Percentiles rank a stretch among this genome's conserved stretches.
These are phyloP conservation scores for Noturus placidus DNA, from an alignment of 2,113 vertebrate genomes.

Conservation along the genomic window DNA sequence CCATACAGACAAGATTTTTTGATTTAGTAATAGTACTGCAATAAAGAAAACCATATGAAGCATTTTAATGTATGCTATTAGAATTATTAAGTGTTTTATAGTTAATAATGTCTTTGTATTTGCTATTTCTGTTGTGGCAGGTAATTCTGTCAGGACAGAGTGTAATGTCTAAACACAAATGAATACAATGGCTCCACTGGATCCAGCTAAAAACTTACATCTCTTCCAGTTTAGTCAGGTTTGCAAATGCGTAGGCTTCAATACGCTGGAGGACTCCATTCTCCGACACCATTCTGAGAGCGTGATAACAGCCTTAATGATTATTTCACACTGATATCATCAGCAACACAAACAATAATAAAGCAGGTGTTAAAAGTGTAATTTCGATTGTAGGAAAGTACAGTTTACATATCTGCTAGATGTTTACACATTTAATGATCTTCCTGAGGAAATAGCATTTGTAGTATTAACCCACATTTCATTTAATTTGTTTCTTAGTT, in stretches of 20 bases:
- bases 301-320: slow-evolving; percentile 24
- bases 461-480: not conserved
- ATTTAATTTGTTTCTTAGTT: not conserved
- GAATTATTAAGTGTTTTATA: not conserved
- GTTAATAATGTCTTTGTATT: not conserved
- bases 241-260: slow-evolving; percentile 62
- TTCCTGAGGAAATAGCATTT: not conserved
- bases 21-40: slow-evolving; percentile 71
- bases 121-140: no score
- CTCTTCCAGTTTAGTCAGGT: slow-evolving; percentile 65
- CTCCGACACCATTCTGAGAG: slow-evolving; percentile 63
- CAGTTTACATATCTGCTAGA: not conserved
- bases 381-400: not conserved
- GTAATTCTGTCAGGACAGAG: not conserved
- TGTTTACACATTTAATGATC: not conserved
- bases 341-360: slow-evolving; percentile 7
- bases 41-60: slow-evolving; percentile 30
- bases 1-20: slow-evolving; percentile 66
- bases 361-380: not conserved
- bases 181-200: not conserved
- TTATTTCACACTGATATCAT: slow-evolving; percentile 16
- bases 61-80: not conserved
- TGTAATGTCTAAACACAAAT: not conserved
- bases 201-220: slow-evolving; percentile 63
- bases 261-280: slow-evolving; percentile 65